These are phyloP conservation scores for Hestina assimilis DNA, from an alignment of 1,140 invertebrate species.

Conservation along the genomic window DNA sequence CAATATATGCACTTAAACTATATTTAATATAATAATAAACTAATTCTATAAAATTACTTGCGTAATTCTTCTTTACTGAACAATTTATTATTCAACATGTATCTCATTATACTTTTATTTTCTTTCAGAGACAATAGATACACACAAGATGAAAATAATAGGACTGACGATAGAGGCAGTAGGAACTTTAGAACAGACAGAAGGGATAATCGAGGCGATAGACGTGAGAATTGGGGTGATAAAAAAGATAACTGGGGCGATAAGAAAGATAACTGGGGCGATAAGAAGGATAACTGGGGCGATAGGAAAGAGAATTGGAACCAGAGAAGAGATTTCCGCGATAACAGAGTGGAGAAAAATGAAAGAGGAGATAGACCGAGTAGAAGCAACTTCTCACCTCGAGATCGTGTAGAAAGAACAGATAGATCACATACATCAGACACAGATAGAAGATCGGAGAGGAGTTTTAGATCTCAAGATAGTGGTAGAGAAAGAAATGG, in stretches of 20 bases:
- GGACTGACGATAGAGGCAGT: slow-evolving; percentile 43
- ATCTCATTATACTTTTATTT: no score
- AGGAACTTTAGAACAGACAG: slow-evolving; percentile 36
- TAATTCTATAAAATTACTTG: no score
- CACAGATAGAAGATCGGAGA: slow-evolving; percentile 51
- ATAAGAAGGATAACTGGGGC: slow-evolving; percentile 16
- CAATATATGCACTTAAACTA: background rate
- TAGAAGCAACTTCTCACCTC: slow-evolving; percentile 55
- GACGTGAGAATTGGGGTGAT: slow-evolving; percentile 51
- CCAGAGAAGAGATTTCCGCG: slow-evolving; percentile 24
- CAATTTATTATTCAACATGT: no score
- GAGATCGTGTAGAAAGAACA: slow-evolving; percentile 49
- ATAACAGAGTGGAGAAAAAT: slow-evolving; percentile 24
- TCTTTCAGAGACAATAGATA: slow-evolving; percentile 54
- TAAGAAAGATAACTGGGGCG: slow-evolving; percentile 39
- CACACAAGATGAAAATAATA: slow-evolving; percentile 45
- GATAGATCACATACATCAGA: slow-evolving; percentile 49
- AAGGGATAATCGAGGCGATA: slow-evolving; percentile 40
- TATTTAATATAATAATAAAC: slow-evolving; percentile 8
- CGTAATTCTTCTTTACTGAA: no score
- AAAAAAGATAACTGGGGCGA: slow-evolving; percentile 57
- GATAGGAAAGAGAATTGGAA: slow-evolving; percentile 19
- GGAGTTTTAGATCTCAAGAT: slow-evolving; percentile 50
- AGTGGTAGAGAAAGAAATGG: slow-evolving; percentile 39
- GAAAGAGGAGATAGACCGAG: slow-evolving; percentile 34